phyloP scores from a whole-genome alignment of 2,797 vertebrate genomes.

The Chaetophractus vellerosus region DNA sequence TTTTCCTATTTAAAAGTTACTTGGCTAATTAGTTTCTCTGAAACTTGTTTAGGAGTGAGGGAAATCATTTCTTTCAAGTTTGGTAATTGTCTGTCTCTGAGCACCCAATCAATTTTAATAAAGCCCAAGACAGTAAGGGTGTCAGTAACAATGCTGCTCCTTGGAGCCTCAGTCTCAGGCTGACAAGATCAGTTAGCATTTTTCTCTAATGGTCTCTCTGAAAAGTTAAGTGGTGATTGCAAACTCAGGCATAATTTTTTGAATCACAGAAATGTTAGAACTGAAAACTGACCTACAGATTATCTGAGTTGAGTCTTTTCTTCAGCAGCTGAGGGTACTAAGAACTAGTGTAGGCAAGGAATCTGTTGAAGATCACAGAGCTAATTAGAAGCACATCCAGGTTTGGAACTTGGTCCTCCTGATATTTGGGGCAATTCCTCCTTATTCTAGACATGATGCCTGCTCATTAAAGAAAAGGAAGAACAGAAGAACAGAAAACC shows the following conservation, averaged over 20 bases:
- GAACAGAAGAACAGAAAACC: neutral
- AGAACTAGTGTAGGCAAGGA: neutral
- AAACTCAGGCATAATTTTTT: neutral
- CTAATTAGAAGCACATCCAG: neutral
- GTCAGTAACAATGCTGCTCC: neutral
- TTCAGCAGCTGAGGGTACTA: neutral
- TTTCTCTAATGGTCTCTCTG: neutral
- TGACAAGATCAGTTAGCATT: neutral
- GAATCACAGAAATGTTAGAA: neutral
- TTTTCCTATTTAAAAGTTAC: constrained; percentile 62
- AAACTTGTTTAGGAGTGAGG: constrained; percentile 53
- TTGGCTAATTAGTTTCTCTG: constrained; percentile 77
- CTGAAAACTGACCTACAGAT: neutral
- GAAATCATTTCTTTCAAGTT: constrained; percentile 23
- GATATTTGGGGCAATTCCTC: neutral
- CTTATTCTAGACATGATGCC: no score
- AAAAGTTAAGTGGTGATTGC: neutral
- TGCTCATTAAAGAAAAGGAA: neutral
- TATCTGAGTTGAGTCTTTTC: neutral
- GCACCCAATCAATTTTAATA: constrained; percentile 49
- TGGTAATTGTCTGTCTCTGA: constrained; percentile 42
- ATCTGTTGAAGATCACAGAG: neutral
- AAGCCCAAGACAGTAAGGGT: neutral
- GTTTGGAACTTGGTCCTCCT: neutral
- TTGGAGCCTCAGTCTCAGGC: neutral